Conservation (phyloP, 2,888 invertebrate genomes). For the Muschampia plurimacula region DNA sequence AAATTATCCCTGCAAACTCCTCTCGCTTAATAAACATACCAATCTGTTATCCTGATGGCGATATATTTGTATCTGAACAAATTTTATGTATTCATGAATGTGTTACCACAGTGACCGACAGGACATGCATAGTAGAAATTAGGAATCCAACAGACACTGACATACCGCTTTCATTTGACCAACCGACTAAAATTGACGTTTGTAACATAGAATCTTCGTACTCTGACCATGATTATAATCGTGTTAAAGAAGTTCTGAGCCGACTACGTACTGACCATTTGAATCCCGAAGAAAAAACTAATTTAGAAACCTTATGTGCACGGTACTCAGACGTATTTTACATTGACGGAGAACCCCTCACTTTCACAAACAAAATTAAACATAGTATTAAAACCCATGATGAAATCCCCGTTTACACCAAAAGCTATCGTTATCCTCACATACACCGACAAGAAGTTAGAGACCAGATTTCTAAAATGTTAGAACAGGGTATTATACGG, state of each 20-base stretch:
- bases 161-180: constrained; percentile 47
- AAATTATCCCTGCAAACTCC: constrained; percentile 14
- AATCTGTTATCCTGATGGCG: constrained; percentile 18
- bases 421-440: constrained; percentile 44
- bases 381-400: constrained; percentile 36
- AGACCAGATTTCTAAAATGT: constrained; percentile 45
- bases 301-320: constrained; percentile 40
- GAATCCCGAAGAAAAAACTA: constrained; percentile 49
- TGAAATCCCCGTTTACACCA: constrained; percentile 43
- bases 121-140: constrained; percentile 27
- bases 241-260: constrained; percentile 41
- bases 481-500: constrained; percentile 52
- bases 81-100: constrained; percentile 23
- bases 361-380: constrained; percentile 29
- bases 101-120: constrained; percentile 31
- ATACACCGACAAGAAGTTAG: constrained; percentile 43
- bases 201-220: constrained; percentile 43
- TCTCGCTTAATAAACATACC: constrained; percentile 18
- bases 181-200: constrained; percentile 42
- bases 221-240: constrained; percentile 28
- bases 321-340: constrained; percentile 33
- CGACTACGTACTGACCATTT: constrained; percentile 52
- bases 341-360: constrained; percentile 24
- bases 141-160: constrained; percentile 39
- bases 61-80: constrained; percentile 24